These are phyloP conservation scores for Brienomyrus brachyistius DNA, from an alignment of 2,113 vertebrate species.

Conservation along the genomic window DNA sequence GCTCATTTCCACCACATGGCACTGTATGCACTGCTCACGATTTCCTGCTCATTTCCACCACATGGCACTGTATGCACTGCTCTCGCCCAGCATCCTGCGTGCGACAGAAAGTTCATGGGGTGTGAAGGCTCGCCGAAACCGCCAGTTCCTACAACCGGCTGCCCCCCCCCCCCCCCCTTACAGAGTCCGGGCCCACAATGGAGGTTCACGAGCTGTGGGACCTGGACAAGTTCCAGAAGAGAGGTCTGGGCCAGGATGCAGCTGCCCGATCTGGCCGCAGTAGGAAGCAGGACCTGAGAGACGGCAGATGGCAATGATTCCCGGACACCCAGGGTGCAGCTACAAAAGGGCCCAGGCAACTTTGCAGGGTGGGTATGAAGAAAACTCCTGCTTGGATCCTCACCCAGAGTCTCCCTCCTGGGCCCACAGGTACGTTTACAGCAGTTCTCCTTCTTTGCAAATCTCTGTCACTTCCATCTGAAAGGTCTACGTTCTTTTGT, in stretches of 20 bases:
- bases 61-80: too few relatives aligned
- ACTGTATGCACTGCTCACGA: too few relatives aligned
- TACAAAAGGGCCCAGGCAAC: slow-evolving; percentile 16
- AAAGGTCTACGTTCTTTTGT: not conserved
- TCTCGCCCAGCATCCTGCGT: too few relatives aligned
- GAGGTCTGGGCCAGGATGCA: slow-evolving; percentile 45
- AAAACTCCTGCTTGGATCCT: not conserved
- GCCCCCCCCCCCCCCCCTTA: slow-evolving; percentile 16
- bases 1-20: too few relatives aligned
- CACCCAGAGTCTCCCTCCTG: not conserved
- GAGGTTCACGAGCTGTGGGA: slow-evolving; percentile 53
- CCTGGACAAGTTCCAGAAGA: slow-evolving; percentile 47
- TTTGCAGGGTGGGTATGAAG: not conserved
- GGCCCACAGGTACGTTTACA: not conserved
- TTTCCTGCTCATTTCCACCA: slow-evolving; percentile 17
- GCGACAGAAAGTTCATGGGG: not conserved
- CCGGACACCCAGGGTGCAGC: slow-evolving; percentile 30
- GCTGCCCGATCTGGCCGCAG: slow-evolving; percentile 40
- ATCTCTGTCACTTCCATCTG: not conserved
- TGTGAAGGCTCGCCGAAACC: slow-evolving; percentile 22
- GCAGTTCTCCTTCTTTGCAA: not conserved
- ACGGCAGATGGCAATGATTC: slow-evolving; percentile 49
- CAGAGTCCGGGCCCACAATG: slow-evolving; percentile 41
- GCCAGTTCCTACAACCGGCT: slow-evolving; percentile 18
- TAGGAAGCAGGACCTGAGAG: slow-evolving; percentile 41